Percentiles rank a stretch among this genome's conserved stretches.
Evolutionary conservation across 2,888 invertebrate species (phyloP).

Genomic region (Malachius bipustulatus): DNA sequence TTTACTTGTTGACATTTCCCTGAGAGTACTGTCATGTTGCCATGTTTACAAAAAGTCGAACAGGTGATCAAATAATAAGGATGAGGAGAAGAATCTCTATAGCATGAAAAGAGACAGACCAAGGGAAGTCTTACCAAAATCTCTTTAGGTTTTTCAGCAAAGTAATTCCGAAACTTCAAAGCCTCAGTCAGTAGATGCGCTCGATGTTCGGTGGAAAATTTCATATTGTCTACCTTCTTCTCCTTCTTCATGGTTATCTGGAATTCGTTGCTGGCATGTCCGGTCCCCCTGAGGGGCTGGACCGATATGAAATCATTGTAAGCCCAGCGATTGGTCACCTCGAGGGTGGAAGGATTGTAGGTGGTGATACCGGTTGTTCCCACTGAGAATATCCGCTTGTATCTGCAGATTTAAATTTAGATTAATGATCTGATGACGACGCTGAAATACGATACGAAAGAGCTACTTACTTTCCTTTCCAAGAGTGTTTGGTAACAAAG

Average conservation of each 20-base stretch:
- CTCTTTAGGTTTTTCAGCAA: constrained; percentile 72
- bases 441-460: constrained; percentile 1
- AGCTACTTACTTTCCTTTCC: constrained; percentile 85
- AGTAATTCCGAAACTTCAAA: constrained; percentile 64
- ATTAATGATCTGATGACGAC: constrained; percentile 8
- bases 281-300: constrained; percentile 37
- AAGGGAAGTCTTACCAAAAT: constrained; percentile 63
- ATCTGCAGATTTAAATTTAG: constrained; percentile 42
- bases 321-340: constrained; percentile 88
- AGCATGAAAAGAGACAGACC: no score
- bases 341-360: constrained; percentile 83
- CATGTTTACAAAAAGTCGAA: no score
- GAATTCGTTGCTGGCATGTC: constrained; percentile 52
- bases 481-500: constrained; percentile 93
- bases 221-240: constrained; percentile 86
- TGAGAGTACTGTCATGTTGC: no score
- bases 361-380: constrained; percentile 93
- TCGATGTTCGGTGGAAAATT: constrained; percentile 91
- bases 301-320: constrained; percentile 29
- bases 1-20: no score
- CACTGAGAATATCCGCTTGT: constrained; percentile 93
- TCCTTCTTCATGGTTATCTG: constrained; percentile 78
- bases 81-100: no score
- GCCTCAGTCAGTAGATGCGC: constrained; percentile 87
- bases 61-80: no score